phyloP scores from a whole-genome alignment of 1,140 invertebrate genomes.

The Drosophila guanche region DNA sequence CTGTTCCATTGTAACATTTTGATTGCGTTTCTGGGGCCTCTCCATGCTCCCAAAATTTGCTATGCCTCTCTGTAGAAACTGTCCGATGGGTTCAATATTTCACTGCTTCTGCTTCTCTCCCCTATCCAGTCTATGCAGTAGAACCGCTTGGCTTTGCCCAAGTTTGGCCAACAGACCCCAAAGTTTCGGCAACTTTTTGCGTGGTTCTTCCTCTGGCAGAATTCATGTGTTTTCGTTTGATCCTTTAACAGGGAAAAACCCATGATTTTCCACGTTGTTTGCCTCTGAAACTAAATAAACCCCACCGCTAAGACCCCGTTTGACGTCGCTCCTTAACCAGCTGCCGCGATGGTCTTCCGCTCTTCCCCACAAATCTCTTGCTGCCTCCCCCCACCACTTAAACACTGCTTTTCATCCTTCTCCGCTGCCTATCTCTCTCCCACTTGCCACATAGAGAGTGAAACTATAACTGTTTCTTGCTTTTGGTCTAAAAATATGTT shows the following conservation, averaged over 20 bases:
- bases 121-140: no score
- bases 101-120: no score
- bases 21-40: no score
- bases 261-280: not conserved
- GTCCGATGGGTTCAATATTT: no score
- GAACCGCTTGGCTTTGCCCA: not conserved
- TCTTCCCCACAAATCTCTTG: not conserved
- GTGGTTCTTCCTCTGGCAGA: not conserved
- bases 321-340: not conserved
- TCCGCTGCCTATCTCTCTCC: no score
- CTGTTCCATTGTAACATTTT: no score
- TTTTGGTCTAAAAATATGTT: conserved; percentile 64
- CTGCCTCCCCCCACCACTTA: not conserved
- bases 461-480: conserved; percentile 65
- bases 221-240: conserved; percentile 39
- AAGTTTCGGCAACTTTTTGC: conserved; percentile 22
- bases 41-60: no score
- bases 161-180: conserved; percentile 1
- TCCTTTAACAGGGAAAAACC: conserved; percentile 6
- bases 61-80: no score
- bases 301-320: no score
- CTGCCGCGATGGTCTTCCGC: not conserved
- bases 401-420: not conserved
- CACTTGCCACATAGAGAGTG: not conserved
- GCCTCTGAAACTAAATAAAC: no score